phyloP scores from a whole-genome alignment of 2,888 invertebrate species.

The Oligia strigilis region DNA sequence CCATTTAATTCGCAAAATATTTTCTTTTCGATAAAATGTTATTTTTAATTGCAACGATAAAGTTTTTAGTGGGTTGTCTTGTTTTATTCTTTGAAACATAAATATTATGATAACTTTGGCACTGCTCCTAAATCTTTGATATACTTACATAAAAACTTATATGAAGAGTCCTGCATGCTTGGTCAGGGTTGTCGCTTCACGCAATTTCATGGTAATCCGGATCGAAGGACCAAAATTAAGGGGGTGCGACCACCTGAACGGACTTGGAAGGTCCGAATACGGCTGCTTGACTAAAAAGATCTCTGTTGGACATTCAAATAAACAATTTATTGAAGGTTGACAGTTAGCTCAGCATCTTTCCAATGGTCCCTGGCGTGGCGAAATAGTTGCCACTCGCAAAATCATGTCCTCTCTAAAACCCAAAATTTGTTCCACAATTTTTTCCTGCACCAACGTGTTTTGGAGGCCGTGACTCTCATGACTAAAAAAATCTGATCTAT shows the following conservation, averaged over 20 bases:
- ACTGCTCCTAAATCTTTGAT: conserved; percentile 56
- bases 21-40: conserved; percentile 27
- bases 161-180: conserved; percentile 52
- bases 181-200: conserved; percentile 21
- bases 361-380: background rate
- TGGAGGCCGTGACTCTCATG: no score
- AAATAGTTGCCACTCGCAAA: background rate
- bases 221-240: background rate
- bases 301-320: background rate
- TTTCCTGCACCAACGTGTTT: background rate
- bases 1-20: conserved; percentile 5
- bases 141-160: conserved; percentile 63
- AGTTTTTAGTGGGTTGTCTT: conserved; percentile 58
- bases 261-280: background rate
- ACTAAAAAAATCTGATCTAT: background rate
- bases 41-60: conserved; percentile 48
- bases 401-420: background rate
- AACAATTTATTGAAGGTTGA: background rate
- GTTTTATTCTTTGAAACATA: conserved; percentile 62
- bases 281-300: background rate
- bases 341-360: background rate
- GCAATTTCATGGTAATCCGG: background rate
- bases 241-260: background rate
- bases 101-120: conserved; percentile 65
- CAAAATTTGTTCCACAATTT: background rate